Conservation (phyloP, 2,888 invertebrate genomes). For the Machimus rusticus region DNA sequence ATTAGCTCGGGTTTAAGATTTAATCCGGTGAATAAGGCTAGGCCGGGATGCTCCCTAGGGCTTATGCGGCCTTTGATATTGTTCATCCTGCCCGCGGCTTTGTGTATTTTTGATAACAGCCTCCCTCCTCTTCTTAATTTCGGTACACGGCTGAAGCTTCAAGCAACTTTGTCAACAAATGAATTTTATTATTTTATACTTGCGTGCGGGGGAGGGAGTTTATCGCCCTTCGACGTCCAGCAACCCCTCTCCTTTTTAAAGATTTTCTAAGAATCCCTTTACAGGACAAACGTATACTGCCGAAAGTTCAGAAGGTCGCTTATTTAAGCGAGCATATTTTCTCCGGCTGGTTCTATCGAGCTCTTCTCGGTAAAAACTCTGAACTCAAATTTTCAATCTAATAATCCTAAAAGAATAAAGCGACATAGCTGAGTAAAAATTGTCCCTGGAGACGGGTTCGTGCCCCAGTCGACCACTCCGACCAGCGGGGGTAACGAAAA, state of each 20-base stretch:
- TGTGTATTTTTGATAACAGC: not conserved
- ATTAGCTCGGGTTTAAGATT: not conserved
- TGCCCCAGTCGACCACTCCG: not conserved
- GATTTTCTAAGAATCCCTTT: not conserved
- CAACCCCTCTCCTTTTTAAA: not conserved
- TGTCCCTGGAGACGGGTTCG: not conserved
- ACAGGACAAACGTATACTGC: not conserved
- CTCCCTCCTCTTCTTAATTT: not conserved
- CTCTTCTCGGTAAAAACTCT: not conserved
- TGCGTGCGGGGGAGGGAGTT: not conserved
- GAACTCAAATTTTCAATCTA: not conserved
- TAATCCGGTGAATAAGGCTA: not conserved
- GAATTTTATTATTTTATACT: not conserved
- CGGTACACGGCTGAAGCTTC: not conserved
- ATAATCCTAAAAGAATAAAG: not conserved
- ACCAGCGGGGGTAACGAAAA: not conserved
- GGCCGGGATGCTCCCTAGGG: not conserved
- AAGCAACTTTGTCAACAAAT: not conserved
- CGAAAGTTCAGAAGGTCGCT: not conserved
- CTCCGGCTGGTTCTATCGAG: not conserved
- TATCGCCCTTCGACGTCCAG: not conserved
- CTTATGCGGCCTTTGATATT: not conserved
- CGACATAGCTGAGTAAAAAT: not conserved
- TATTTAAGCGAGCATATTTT: not conserved
- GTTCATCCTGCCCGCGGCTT: not conserved